Conservation (phyloP, 2,113 vertebrate genomes). For the Fulica atra region DNA sequence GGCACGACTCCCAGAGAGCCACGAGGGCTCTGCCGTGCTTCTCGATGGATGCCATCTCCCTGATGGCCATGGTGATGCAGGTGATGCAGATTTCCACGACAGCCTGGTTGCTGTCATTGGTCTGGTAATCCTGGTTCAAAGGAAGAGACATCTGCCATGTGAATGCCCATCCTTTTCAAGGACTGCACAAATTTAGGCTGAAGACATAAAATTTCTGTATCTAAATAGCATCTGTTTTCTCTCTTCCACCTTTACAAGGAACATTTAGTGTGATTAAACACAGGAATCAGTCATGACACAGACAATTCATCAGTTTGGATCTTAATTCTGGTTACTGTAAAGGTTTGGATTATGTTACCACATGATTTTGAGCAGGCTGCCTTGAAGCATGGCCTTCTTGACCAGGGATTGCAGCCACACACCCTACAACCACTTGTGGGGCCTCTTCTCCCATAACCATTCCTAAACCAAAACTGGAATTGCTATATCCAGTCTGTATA, state of each 20-base stretch:
- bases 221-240: accelerated
- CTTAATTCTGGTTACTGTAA: not conserved
- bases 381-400: not conserved
- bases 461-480: not conserved
- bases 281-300: not conserved
- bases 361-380: not conserved
- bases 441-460: not conserved
- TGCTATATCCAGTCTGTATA: not conserved
- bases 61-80: slow-evolving; percentile 91
- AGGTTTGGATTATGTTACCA: not conserved
- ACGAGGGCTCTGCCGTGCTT: slow-evolving; percentile 87
- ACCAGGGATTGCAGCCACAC: not conserved
- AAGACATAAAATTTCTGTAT: not conserved
- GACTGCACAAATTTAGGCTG: not conserved
- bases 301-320: not conserved
- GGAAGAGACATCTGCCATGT: not conserved
- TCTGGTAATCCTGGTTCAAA: slow-evolving; percentile 88
- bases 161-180: not conserved
- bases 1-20: slow-evolving; percentile 92
- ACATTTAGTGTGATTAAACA: accelerated
- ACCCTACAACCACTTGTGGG: not conserved
- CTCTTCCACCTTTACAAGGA: accelerated
- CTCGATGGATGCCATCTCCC: slow-evolving; percentile 90
- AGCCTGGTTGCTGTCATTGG: slow-evolving; percentile 93
- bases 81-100: slow-evolving; percentile 98